These are phyloP conservation scores for Acipenser ruthenus DNA, from an alignment of 2,797 vertebrate species.

Conservation along the genomic window DNA sequence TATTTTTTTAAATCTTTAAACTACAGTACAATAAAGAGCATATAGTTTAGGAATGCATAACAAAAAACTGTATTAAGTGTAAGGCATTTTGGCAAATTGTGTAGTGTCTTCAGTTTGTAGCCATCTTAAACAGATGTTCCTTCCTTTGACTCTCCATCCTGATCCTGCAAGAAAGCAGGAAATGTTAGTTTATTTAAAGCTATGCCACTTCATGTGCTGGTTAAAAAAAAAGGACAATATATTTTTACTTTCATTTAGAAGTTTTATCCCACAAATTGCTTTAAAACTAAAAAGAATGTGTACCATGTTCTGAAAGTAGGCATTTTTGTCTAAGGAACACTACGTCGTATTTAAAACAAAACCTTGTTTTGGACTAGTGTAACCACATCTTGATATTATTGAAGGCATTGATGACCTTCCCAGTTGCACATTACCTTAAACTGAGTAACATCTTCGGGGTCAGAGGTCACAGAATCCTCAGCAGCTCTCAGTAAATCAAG, in stretches of 20 bases:
- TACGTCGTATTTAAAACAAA: too few relatives aligned
- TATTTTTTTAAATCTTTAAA: conserved; percentile 43
- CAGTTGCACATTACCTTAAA: conserved; percentile 64
- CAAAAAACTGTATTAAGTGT: conserved; percentile 54
- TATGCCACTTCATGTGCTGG: too few relatives aligned
- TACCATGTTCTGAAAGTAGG: too few relatives aligned
- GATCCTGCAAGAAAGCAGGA: conserved; percentile 53
- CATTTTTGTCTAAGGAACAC: too few relatives aligned
- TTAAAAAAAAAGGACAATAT: too few relatives aligned
- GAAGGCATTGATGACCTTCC: too few relatives aligned
- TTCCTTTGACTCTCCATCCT: conserved; percentile 68
- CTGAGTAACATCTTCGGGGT: conserved; percentile 56
- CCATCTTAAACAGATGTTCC: conserved; percentile 83
- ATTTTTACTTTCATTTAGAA: too few relatives aligned
- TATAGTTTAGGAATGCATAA: conserved; percentile 76
- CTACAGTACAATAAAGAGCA: conserved; percentile 67
- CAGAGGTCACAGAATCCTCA: conserved; percentile 43
- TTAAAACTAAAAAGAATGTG: too few relatives aligned
- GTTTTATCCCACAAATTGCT: too few relatives aligned
- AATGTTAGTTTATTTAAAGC: too few relatives aligned
- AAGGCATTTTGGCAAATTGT: conserved; percentile 88
- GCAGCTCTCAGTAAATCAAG: conserved; percentile 67
- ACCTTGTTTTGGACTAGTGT: too few relatives aligned
- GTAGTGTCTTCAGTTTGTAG: conserved; percentile 44
- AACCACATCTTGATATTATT: too few relatives aligned